Percentiles rank a stretch among this genome's conserved stretches.
These are phyloP conservation scores for Adelosebastes latens DNA, from an alignment of 2,797 vertebrate species.

Conservation along the genomic window DNA sequence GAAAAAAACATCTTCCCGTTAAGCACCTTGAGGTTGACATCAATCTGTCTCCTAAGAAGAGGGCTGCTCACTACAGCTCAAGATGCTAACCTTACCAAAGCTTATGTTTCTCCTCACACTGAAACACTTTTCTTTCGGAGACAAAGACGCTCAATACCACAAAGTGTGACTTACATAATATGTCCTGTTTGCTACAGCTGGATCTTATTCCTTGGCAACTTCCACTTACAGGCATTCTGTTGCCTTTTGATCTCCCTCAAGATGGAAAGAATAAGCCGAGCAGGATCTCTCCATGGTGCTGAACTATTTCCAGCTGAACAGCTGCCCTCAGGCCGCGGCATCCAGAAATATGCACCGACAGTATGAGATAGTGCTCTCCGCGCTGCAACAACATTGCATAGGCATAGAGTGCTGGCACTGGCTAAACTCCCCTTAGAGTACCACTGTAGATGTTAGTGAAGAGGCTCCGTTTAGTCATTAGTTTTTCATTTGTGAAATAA, in stretches of 20 bases:
- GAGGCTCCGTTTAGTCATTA: not conserved
- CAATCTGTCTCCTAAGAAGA: constrained; percentile 4
- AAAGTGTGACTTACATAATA: constrained; percentile 43
- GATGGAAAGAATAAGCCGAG: constrained; percentile 60
- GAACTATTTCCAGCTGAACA: constrained; percentile 73
- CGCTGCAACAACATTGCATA: constrained; percentile 1
- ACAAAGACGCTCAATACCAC: constrained; percentile 3
- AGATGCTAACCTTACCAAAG: not conserved
- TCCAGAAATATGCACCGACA: constrained; percentile 51
- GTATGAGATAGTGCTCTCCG: constrained; percentile 6
- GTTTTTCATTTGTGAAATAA: not conserved
- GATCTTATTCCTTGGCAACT: constrained; percentile 53
- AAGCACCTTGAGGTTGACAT: constrained; percentile 3
- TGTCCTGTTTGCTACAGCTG: constrained; percentile 35
- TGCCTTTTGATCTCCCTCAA: constrained; percentile 66
- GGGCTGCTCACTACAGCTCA: constrained; percentile 1
- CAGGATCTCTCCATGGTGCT: constrained; percentile 73
- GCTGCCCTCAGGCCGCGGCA: constrained; percentile 61
- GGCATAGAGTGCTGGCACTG: not conserved
- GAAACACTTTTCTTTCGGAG: constrained; percentile 15
- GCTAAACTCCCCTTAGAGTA: not conserved
- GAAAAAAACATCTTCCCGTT: not conserved
- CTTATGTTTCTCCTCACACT: not conserved
- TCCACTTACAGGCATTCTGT: constrained; percentile 61
- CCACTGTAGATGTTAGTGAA: constrained; percentile 4